These are phyloP conservation scores for Burhinus oedicnemus DNA, from an alignment of 2,113 vertebrate species.

Conservation along the genomic window DNA sequence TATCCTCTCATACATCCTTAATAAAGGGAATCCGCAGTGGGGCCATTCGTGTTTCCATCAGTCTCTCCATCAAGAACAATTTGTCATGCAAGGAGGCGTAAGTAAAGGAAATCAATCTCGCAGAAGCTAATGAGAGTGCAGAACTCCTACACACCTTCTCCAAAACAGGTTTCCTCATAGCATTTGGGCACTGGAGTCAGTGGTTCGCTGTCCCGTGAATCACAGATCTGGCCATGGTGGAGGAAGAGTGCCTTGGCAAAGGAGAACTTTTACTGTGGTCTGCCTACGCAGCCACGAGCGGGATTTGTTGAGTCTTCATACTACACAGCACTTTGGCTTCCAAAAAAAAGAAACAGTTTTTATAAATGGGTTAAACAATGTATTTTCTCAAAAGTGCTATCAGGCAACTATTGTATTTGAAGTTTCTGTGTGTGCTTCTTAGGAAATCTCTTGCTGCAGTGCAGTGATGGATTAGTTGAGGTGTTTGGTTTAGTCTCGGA, in stretches of 20 bases:
- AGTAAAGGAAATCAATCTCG: slow-evolving; percentile 67
- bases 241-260: not conserved
- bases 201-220: not conserved
- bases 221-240: not conserved
- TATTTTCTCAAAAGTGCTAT: not conserved
- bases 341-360: not conserved
- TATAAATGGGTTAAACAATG: not conserved
- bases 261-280: not conserved
- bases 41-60: slow-evolving; percentile 64
- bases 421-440: not conserved
- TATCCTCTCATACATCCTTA: slow-evolving; percentile 33
- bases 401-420: not conserved
- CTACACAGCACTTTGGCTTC: not conserved
- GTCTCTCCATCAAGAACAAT: slow-evolving; percentile 29
- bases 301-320: not conserved
- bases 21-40: slow-evolving; percentile 51
- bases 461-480: not conserved
- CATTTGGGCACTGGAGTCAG: not conserved
- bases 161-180: not conserved
- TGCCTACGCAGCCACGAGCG: fast-evolving
- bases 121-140: slow-evolving; percentile 7
- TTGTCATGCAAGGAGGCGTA: slow-evolving; percentile 60
- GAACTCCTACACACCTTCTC: not conserved
- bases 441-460: not conserved
- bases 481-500: not conserved